Base-by-base conservation (phyloP, 1,140 invertebrate species). In the Gerris buenoi region DNA sequence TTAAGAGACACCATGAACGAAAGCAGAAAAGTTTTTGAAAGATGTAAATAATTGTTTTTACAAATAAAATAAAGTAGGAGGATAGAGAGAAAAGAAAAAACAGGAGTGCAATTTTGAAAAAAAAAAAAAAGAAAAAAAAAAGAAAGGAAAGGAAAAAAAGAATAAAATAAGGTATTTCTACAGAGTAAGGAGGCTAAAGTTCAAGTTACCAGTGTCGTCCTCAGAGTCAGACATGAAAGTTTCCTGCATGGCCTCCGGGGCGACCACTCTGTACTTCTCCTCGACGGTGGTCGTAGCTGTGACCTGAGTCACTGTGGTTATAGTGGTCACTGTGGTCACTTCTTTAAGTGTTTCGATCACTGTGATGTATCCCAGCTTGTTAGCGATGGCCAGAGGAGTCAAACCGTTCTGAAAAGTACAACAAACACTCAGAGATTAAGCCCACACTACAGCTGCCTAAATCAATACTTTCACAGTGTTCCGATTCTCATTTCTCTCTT, bases 161-260 rank as follows among this genome's bases (percentile, higher is more conserved):
- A 23, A 57, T 15, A 65, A n/a, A 25, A 2, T 25, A n/a, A 65
- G 22, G 22, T 27, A 65, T 22, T 10, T 14, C 13, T 13, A 25
- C 25, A 63, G 27, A 63, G n/a, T n/a, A n/a, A 25, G 27, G 15
- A 28, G 23, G 23, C 15, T 60, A 25, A 25, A 13, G 15, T 60
- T 60, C 10, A 14, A 22, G 10, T 15, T 67, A 89, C 91, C 93
- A 79, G 91, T 94, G 85, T 99, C 97, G 78, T 99, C 97, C 78
- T 99, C 97, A 26, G 94, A 97, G 79, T 99, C 97, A 59, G 93
- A 97, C 84, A 98, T 93, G 79, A 98, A 93, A 28, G 93, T 94
- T 79, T 99, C 97, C 76, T 98, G 94, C 97, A 99, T 99, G 27
- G 92, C 89, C 81, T 99, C 97, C 0, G 97, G 97, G 56, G 93